A percentile compares a stretch with the other conserved stretches of the same genome.
These are phyloP conservation scores for Phoebastria nigripes DNA, from an alignment of 2,797 vertebrate species.

Conservation along the genomic window DNA sequence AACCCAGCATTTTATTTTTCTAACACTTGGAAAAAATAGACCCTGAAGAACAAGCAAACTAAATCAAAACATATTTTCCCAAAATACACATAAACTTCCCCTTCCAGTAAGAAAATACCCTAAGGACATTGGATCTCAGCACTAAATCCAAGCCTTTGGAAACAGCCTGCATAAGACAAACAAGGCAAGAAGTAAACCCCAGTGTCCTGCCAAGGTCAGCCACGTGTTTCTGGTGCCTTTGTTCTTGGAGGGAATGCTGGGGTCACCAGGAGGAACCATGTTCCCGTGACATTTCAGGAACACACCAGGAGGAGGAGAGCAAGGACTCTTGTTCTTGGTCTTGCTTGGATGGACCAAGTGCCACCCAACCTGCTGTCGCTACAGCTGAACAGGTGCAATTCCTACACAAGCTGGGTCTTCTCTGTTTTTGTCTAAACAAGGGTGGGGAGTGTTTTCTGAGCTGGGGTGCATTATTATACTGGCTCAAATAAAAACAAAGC, in stretches of 20 bases:
- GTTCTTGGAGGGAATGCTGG: not conserved
- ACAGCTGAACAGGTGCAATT: not conserved
- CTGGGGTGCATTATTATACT: not conserved
- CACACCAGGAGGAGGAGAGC: not conserved
- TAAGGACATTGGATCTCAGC: not conserved
- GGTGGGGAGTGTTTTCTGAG: not conserved
- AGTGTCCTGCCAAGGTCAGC: slow-evolving; percentile 3
- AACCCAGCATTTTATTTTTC: slow-evolving; percentile 1
- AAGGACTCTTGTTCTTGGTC: not conserved
- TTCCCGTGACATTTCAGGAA: not conserved
- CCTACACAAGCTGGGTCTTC: not conserved
- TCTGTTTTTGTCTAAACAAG: not conserved
- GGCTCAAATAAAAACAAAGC: slow-evolving; percentile 5
- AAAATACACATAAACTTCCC: slow-evolving; percentile 43
- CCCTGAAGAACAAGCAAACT: slow-evolving; percentile 1
- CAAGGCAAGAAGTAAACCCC: not conserved
- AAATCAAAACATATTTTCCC: slow-evolving; percentile 38
- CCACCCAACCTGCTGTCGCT: not conserved
- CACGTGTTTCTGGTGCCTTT: not conserved
- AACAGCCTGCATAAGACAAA: not conserved
- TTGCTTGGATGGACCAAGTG: fast-evolving
- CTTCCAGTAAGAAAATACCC: slow-evolving; percentile 56
- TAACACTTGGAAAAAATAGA: slow-evolving; percentile 27
- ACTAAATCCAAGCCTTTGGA: not conserved
- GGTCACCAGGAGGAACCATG: not conserved